Base-by-base conservation (phyloP, 2,797 vertebrate genomes). In the Rhodeus uyekii region DNA sequence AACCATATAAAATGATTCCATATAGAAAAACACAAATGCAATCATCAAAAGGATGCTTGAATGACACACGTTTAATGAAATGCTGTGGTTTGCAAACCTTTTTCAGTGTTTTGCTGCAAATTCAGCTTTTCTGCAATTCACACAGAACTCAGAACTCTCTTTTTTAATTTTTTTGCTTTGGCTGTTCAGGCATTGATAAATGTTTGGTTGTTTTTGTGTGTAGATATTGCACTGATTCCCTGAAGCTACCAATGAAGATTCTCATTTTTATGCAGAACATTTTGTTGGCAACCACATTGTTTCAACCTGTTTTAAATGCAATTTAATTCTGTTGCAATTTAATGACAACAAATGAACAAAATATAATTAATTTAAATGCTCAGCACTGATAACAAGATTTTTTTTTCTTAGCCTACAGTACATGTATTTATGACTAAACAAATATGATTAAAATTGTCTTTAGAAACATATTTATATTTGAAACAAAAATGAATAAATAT, bases 241-340 rank as follows among this genome's bases (percentile, higher is more conserved):
- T 6, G 76, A 34, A 27, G n/a, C 46, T 67, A 63, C n/a, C 0
- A 0, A 4, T 68, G 46, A 55, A 65, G 29, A 36, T 55, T n/a
- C 48, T 68, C 18, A 78, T 69, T 79, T 68, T 80, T 58, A 61
- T 24, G 22, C 22, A n/a, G 27, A 60, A 16, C 39, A 61, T 76
- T 80, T 72, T 46, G 29, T 58, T 79, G 34, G 61, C 38, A 44
- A 8, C 38, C 27, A 63, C 8, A 48, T 48, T 64, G 22, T 72
- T 80, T 58, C 8, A 61, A 24, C 38, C 53, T 72, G 67, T n/a
- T n/a, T n/a, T n/a, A n/a, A n/a, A n/a, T n/a, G n/a, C n/a, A n/a
- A n/a, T n/a, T n/a, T n/a, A n/a, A n/a, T n/a, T n/a, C n/a, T n/a
- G 27, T 61, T 61, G 27, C 14, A 61, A 61, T 61, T 32, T 6